Evolutionary conservation across 1,140 invertebrate species (phyloP).

Genomic region (Geopemphigus sp.): DNA sequence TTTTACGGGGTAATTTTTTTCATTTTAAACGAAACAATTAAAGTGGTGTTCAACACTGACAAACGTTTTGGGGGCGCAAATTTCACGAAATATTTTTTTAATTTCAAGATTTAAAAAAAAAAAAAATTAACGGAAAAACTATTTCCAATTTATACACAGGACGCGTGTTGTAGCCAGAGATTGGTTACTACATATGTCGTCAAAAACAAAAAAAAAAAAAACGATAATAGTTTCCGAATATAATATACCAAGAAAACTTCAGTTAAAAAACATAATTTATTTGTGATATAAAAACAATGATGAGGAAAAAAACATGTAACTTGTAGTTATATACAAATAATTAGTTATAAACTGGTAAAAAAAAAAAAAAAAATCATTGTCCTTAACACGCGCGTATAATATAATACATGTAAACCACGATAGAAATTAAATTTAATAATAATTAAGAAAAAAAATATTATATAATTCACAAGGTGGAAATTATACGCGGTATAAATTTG

Average conservation of each 20-base stretch:
- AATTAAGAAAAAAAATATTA: slow-evolving; percentile 16
- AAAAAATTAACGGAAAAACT: slow-evolving; percentile 41
- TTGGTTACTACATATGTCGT: slow-evolving; percentile 11
- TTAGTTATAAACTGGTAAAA: slow-evolving; percentile 47
- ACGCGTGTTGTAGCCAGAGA: slow-evolving; percentile 3
- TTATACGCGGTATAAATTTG: slow-evolving; percentile 37
- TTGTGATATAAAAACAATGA: slow-evolving; percentile 49
- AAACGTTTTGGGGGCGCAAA: slow-evolving; percentile 10
- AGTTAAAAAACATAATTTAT: slow-evolving; percentile 46
- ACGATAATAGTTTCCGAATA: slow-evolving; percentile 34
- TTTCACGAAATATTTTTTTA: slow-evolving; percentile 33
- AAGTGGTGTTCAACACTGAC: background rate
- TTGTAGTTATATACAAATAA: slow-evolving; percentile 48
- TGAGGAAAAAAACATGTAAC: slow-evolving; percentile 43
- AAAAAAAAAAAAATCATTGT: slow-evolving; percentile 47
- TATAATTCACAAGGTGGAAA: slow-evolving; percentile 49
- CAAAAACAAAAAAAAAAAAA: slow-evolving; percentile 8
- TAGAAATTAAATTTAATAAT: slow-evolving; percentile 45
- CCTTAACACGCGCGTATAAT: slow-evolving; percentile 48
- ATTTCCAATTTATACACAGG: slow-evolving; percentile 30
- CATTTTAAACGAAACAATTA: slow-evolving; percentile 1
- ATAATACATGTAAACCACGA: slow-evolving; percentile 47
- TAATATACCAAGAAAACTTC: slow-evolving; percentile 34
- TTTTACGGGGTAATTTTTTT: background rate
- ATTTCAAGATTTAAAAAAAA: slow-evolving; percentile 36